Evolutionary conservation across 2,888 invertebrate species (phyloP).

Genomic region (Diarsia dahlii): DNA sequence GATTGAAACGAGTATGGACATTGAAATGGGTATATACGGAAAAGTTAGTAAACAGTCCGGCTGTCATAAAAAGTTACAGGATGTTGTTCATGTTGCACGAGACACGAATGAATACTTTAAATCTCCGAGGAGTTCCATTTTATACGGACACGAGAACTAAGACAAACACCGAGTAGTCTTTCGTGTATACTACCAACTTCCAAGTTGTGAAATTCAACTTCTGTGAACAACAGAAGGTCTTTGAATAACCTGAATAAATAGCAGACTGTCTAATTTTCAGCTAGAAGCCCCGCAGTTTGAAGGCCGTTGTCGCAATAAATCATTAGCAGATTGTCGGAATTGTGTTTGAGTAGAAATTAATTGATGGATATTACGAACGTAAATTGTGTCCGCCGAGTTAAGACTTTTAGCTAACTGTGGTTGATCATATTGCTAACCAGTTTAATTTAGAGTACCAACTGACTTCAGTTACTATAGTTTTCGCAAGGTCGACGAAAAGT

Average conservation of each 20-base stretch:
- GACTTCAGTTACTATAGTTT: not conserved
- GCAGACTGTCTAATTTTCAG: slow-evolving; percentile 26
- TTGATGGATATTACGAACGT: slow-evolving; percentile 61
- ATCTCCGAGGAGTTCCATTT: slow-evolving; percentile 51
- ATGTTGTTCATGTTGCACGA: slow-evolving; percentile 55
- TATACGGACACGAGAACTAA: slow-evolving; percentile 43
- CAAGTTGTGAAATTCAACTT: slow-evolving; percentile 37
- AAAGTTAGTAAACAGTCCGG: slow-evolving; percentile 59
- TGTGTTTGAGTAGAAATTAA: slow-evolving; percentile 55
- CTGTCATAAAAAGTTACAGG: slow-evolving; percentile 69
- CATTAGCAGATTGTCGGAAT: slow-evolving; percentile 57
- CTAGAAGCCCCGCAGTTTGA: slow-evolving; percentile 24
- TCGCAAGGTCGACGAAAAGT: not conserved
- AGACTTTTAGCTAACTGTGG: slow-evolving; percentile 30
- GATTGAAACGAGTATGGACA: slow-evolving; percentile 68
- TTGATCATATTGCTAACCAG: not conserved
- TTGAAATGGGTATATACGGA: slow-evolving; percentile 68
- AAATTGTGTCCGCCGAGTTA: slow-evolving; percentile 42
- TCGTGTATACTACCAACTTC: slow-evolving; percentile 32
- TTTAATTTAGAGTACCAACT: not conserved
- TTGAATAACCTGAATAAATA: slow-evolving; percentile 27
- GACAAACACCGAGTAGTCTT: slow-evolving; percentile 52
- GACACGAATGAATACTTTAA: slow-evolving; percentile 64
- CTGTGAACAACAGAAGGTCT: slow-evolving; percentile 25
- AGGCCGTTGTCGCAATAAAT: slow-evolving; percentile 55